phyloP scores from a whole-genome alignment of 2,888 invertebrate genomes.

The Dorcus hopei region DNA sequence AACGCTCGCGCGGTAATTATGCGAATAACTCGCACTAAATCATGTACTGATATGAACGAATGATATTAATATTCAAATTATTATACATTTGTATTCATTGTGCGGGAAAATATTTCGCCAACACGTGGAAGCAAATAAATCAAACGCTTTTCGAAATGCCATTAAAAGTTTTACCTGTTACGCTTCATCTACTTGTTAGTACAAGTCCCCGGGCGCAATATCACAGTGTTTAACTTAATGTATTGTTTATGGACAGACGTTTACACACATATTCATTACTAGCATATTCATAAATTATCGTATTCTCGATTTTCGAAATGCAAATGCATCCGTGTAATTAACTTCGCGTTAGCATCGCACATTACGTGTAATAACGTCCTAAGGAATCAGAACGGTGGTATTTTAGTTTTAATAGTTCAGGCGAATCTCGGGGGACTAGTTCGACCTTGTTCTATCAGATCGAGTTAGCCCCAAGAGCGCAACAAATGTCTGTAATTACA shows the following conservation, averaged over 20 bases:
- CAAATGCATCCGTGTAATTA: neutral
- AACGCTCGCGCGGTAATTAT: constrained; percentile 12
- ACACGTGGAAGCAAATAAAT: constrained; percentile 3
- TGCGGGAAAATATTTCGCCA: neutral
- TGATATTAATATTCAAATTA: constrained; percentile 8
- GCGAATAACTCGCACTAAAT: constrained; percentile 7
- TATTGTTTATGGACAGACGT: constrained; percentile 9
- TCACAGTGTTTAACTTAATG: constrained; percentile 7
- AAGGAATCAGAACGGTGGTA: no score
- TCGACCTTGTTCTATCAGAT: no score
- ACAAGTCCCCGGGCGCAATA: constrained; percentile 15
- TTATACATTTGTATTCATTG: neutral
- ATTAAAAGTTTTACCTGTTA: constrained; percentile 9
- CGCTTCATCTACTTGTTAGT: constrained; percentile 23
- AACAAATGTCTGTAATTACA: no score
- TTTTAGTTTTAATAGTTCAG: no score
- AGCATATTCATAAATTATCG: neutral
- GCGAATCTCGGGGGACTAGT: no score
- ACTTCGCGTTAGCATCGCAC: neutral
- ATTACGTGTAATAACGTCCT: no score
- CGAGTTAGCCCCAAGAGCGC: no score
- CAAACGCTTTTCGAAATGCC: neutral
- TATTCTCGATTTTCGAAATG: neutral
- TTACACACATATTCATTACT: constrained; percentile 11
- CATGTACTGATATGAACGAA: constrained; percentile 8